Evolutionary conservation across 2,113 vertebrate genomes (phyloP).

Genomic region (Lathamus discolor): DNA sequence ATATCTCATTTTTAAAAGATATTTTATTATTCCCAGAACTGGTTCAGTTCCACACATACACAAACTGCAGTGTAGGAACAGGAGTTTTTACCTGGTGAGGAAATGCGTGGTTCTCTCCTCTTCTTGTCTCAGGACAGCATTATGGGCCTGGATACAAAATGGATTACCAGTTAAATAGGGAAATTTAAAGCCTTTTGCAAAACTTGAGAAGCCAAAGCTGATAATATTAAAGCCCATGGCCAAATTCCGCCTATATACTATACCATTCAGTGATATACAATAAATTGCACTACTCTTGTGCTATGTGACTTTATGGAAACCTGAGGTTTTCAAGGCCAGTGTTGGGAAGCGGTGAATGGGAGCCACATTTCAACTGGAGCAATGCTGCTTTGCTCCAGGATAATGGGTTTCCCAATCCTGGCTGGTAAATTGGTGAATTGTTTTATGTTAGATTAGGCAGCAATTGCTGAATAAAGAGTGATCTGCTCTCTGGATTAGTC

Average conservation of each 20-base stretch:
- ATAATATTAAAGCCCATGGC: background rate
- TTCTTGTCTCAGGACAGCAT: background rate
- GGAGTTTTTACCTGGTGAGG: background rate
- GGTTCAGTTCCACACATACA: background rate
- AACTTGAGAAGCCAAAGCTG: background rate
- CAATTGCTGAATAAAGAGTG: background rate
- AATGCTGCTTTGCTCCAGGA: background rate
- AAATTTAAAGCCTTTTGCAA: background rate
- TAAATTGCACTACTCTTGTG: background rate
- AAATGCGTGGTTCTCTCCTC: rapidly evolving
- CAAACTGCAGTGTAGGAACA: too few relatives aligned
- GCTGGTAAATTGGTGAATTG: background rate
- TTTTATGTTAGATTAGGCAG: background rate
- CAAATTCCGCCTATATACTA: background rate
- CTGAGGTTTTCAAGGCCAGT: background rate
- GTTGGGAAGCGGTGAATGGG: background rate
- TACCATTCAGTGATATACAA: rapidly evolving
- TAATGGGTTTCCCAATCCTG: rapidly evolving
- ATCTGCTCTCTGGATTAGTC: background rate
- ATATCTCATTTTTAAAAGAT: background rate
- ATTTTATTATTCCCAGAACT: background rate
- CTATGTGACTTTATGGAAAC: background rate
- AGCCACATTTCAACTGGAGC: rapidly evolving
- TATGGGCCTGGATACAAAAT: background rate
- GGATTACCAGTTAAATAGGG: background rate